Conservation (phyloP, 35 echinoderm and acorn worm species). For the Strongylocentrotus purpuratus region DNA sequence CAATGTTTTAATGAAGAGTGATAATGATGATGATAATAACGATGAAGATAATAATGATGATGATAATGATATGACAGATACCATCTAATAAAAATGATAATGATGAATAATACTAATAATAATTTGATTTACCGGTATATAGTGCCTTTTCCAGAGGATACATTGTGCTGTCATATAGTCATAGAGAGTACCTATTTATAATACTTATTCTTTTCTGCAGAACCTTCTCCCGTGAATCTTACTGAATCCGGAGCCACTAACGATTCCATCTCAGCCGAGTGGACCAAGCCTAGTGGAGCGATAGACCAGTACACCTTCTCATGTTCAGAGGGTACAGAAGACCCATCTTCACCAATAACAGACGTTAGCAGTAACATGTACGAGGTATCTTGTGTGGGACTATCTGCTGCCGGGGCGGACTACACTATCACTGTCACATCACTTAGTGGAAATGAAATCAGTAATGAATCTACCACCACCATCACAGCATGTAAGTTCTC, state of each 20-base stretch:
- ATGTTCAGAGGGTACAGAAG: background rate
- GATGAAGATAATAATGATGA: too few relatives aligned
- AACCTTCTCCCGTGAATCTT: background rate
- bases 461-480: background rate
- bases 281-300: background rate
- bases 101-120: too few relatives aligned
- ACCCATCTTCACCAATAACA: background rate
- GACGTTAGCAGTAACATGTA: background rate
- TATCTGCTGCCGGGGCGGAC: background rate
- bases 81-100: too few relatives aligned
- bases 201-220: background rate
- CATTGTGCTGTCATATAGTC: too few relatives aligned
- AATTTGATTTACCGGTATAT: too few relatives aligned
- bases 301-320: background rate
- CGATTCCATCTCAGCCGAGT: background rate
- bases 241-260: background rate
- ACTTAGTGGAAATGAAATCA: background rate
- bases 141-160: too few relatives aligned
- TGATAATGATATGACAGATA: too few relatives aligned
- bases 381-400: background rate
- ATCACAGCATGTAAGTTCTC: conserved; percentile 24
- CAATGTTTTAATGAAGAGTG: too few relatives aligned
- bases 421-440: conserved; percentile 15
- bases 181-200: background rate
- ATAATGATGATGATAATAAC: too few relatives aligned